Base-by-base conservation (phyloP, 2,797 vertebrate species). In the Sebastes aleutianus region DNA sequence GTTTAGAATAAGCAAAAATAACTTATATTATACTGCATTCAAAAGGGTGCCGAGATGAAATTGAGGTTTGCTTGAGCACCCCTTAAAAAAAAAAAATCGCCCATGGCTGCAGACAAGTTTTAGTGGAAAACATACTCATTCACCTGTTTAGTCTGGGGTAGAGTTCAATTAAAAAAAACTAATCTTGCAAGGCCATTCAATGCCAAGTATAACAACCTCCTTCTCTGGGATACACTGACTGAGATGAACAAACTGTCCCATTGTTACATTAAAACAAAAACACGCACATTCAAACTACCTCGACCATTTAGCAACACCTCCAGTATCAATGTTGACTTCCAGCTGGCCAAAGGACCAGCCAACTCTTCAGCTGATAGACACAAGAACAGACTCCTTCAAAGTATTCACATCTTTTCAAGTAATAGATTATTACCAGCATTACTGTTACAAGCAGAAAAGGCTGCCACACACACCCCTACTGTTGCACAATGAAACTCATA, bases 401-500 rank as follows among this genome's bases (percentile, higher is more conserved):
- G 47, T 74, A 31, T 66, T 39, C 57, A 39, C n/a, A 54, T 73
- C 34, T 70, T 59, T 73, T 9, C 29, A 69, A 73, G 61, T 18
- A 32, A 34, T 26, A 18, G 24, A 84, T 77, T 74, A 73, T 70
- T 54, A 86, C 81, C 57, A 64, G 67, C 59, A 67, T 56, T 78
- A 70, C 65, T 63, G 47, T 79, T 70, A 24, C 39, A 67, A 26
- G 58, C 74, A 76, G 18, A 76, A 27, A 77, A 59, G 32, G 27
- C 79, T 84, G 68, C 47, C 74, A 71, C 68, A 78, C 58, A 76
- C 73, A 72, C 32, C 59, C 43, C 62, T 63, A n/a, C 53, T 66
- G 67, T 39, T 85, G 70, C 67, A 80, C 72, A 87, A 76, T 69
- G 70, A 70, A 80, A 80, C 64, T 81, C 32, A 59, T 65, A 59